Evolutionary conservation across 1,140 invertebrate species (phyloP).

Genomic region (Cotesia typhae): DNA sequence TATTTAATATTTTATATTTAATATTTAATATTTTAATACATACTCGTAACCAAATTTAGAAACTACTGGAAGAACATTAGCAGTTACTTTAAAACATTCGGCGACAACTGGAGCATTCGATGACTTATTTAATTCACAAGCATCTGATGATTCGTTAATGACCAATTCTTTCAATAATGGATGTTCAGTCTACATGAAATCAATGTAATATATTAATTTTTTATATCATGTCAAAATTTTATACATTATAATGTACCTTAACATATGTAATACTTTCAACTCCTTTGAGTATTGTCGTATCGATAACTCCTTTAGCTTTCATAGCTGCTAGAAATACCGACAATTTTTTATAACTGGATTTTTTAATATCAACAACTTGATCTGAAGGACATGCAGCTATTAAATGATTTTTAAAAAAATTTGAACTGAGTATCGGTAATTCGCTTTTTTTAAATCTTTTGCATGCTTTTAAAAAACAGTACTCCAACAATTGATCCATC

Average conservation of each 20-base stretch:
- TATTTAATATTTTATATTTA: background rate
- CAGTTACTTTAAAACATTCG: slow-evolving; percentile 77
- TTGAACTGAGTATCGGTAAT: slow-evolving; percentile 78
- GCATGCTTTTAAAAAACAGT: slow-evolving; percentile 82
- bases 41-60: slow-evolving; percentile 63
- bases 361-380: slow-evolving; percentile 83
- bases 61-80: slow-evolving; percentile 73
- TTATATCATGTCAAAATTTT: slow-evolving; percentile 16
- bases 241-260: slow-evolving; percentile 59
- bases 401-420: slow-evolving; percentile 83
- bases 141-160: slow-evolving; percentile 46
- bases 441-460: slow-evolving; percentile 73
- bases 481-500: slow-evolving; percentile 79
- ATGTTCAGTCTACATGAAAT: slow-evolving; percentile 55
- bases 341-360: slow-evolving; percentile 89
- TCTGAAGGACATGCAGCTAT: slow-evolving; percentile 75
- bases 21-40: background rate
- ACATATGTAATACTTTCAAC: slow-evolving; percentile 64
- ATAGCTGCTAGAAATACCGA: slow-evolving; percentile 78
- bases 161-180: slow-evolving; percentile 52
- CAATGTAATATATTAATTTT: slow-evolving; percentile 29
- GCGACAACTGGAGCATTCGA: slow-evolving; percentile 66
- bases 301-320: slow-evolving; percentile 66
- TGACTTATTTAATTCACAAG: slow-evolving; percentile 53
- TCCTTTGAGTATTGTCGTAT: slow-evolving; percentile 69